Evolutionary conservation across 2,797 vertebrate genomes (phyloP), one percentile per base, ranked within the genome.

Genomic region (Sylvia borin): DNA sequence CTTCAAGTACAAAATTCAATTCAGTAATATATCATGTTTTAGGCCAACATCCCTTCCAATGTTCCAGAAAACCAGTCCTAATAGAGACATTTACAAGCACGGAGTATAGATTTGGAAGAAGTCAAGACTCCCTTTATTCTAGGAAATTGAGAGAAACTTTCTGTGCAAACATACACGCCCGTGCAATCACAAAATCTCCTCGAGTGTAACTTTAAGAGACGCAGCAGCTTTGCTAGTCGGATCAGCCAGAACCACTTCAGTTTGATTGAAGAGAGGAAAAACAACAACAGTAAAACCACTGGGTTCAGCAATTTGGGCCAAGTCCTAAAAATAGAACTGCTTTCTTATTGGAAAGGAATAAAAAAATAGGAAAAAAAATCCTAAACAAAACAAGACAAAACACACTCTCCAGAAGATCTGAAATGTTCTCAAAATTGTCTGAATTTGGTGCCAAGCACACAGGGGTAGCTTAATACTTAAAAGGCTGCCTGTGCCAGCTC

Each of bases 261-360:
- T 92, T 97, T 95, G 96, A 94, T 60, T 89, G 86, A 96, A 95
- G 94, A 96, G 95, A 94, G 93, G 92, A 97, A 97, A 97, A 98
- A 95, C 74, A 98, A 96, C 95, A 96, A 97, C 93, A 95, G 88
- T 96, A 91, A 97, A 98, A 97, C 76, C 94, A 77, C 96, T 66
- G 67, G 65, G 75, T 94, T 97, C 92, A 96, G 92, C 50, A 90
- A 72, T 85, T 80, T 67, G n/a, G 70, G 93, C 97, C 97, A 98
- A 97, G 78, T 95, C 54, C 96, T 98, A 97, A 97, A 97, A 98
- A 97, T 97, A 98, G 96, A 79, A 89, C 88, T 80, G 92, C 87
- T 97, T 97, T 97, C 90, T 97, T 97, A 97, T 5, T 5, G 67
- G 95, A 97, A 97, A 97, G 73, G 97, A 97, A 97, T 90, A 96